Evolutionary conservation across 2,888 invertebrate species (phyloP).

Genomic region (Thera obeliscata): DNA sequence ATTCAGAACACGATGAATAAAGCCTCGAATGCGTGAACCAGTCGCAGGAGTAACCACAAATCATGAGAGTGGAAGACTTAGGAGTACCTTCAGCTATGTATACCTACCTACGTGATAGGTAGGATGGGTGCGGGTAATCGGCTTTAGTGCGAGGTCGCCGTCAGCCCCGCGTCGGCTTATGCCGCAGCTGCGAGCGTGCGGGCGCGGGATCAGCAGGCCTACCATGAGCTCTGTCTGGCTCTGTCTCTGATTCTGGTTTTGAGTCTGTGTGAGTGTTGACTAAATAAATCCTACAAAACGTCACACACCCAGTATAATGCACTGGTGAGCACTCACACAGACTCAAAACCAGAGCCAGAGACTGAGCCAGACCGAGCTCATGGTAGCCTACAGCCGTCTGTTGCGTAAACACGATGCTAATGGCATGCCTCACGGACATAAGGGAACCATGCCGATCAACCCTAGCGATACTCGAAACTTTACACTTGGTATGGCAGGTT

Average conservation of each 20-base stretch:
- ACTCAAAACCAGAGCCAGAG: too few species aligned
- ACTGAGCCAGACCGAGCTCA: too few species aligned
- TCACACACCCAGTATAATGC: too few species aligned
- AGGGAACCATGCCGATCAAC: background rate
- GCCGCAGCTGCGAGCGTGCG: background rate
- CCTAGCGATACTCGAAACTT: background rate
- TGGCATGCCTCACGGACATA: background rate
- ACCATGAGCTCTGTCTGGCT: too few species aligned
- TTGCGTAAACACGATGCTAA: background rate
- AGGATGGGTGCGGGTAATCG: slow-evolving; percentile 7
- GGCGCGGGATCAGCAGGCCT: too few species aligned
- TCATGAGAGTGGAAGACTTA: slow-evolving; percentile 4
- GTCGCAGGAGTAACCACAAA: slow-evolving; percentile 7
- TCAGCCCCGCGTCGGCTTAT: background rate
- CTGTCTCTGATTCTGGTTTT: too few species aligned
- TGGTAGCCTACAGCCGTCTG: too few species aligned
- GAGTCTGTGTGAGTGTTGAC: too few species aligned
- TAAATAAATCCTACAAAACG: too few species aligned
- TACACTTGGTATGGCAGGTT: background rate
- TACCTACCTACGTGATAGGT: background rate
- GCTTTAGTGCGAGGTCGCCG: slow-evolving; percentile 13
- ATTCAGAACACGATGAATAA: background rate
- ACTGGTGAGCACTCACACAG: too few species aligned
- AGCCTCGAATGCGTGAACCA: slow-evolving; percentile 11
- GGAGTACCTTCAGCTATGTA: background rate